Conservation (phyloP, 2,797 vertebrate genomes). For the Neomorphus geoffroyi region DNA sequence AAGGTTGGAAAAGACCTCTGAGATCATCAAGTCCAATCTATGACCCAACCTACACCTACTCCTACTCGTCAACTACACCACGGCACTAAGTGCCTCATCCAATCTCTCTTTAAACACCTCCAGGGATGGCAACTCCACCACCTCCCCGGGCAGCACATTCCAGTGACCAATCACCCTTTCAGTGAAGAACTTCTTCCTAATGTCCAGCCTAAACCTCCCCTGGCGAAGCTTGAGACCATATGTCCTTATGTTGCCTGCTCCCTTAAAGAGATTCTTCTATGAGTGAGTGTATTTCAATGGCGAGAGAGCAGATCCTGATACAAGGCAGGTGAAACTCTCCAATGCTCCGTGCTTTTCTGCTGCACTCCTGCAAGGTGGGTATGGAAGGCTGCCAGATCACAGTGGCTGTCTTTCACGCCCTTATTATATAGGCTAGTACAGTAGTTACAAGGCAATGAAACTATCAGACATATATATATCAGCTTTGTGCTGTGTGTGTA, state of each 20-base stretch:
- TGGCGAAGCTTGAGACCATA: no score
- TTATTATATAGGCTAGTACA: not conserved
- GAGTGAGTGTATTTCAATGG: not conserved
- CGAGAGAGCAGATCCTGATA: not conserved
- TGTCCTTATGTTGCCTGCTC: not conserved
- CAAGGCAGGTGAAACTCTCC: not conserved
- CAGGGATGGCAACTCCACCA: no score
- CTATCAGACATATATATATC: not conserved
- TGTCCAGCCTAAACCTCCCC: no score
- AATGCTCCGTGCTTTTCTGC: not conserved
- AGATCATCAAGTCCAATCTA: no score
- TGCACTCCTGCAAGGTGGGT: not conserved
- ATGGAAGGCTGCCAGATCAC: constrained; percentile 3
- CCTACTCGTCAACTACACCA: no score
- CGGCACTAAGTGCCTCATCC: no score
- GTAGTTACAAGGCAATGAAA: constrained; percentile 13
- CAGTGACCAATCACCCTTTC: no score
- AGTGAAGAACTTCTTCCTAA: no score
- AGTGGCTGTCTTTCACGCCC: not conserved
- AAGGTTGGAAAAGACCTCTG: no score
- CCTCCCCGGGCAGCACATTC: no score
- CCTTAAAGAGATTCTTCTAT: not conserved
- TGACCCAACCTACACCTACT: no score
- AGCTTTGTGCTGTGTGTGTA: not conserved
- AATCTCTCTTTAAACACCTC: no score